Evolutionary conservation across 1,140 invertebrate genomes (phyloP), one percentile per base, ranked within the genome.

Genomic region (Orius insidiosus): DNA sequence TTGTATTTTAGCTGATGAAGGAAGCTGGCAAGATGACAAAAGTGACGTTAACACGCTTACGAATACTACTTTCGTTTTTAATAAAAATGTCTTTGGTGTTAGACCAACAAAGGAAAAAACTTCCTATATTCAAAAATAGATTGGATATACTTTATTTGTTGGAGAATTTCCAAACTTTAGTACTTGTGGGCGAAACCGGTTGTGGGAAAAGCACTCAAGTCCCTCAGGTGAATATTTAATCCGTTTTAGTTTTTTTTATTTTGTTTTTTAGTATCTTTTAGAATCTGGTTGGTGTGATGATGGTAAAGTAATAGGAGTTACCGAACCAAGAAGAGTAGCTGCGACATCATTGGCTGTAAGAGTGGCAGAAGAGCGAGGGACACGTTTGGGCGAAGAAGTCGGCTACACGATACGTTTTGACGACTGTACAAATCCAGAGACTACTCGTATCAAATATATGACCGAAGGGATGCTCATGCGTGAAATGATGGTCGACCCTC

Each of bases 181-280:
- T 98, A 33, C 63, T 97, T 11, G 76, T 94, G 16, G 93, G 93
- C 7, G 90, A 97, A 64, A 97, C 94, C 15, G 94, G 94, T 18
- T 88, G 85, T 65, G 94, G 94, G 8, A 98, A 98, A 63, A 94
- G 86, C 59, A 97, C 93, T 0, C 93, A 97, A 70, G 74, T 97
- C 50, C 87, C 88, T 19, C 84, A 90, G 72, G 81, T 85, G n/a
- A 63, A 61, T 59, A 19, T 34, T 14, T 37, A 14, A n/a, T 40
- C n/a, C n/a, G n/a, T n/a, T n/a, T n/a, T n/a, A n/a, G n/a, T n/a
- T n/a, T n/a, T n/a, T n/a, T n/a, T 43, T 45, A 40, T 40, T 42
- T 51, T 50, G n/a, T 47, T n/a, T n/a, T 52, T 47, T 40, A 96
- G 78, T 98, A 93, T 63, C 65, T 98, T 6, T 61, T 80, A 38